Evolutionary conservation across 2,113 vertebrate genomes (phyloP).

Genomic region (Tetraodon nigroviridis): DNA sequence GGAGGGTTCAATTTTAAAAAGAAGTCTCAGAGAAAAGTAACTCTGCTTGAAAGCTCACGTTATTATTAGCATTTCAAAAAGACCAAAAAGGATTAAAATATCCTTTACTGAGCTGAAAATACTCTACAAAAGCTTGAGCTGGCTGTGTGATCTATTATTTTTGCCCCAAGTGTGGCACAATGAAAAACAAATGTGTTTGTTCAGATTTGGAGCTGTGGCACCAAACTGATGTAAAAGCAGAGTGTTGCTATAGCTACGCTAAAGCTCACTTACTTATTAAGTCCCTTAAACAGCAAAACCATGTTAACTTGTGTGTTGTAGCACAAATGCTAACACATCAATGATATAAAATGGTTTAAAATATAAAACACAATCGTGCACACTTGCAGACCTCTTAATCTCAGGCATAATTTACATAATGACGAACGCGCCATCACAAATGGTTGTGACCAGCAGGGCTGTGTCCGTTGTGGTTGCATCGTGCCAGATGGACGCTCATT

Average conservation of each 20-base stretch:
- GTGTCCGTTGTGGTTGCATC: conserved; percentile 32
- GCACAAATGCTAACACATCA: conserved; percentile 5
- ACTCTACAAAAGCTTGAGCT: background rate
- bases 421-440: conserved; percentile 19
- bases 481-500: conserved; percentile 65
- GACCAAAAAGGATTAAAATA: conserved; percentile 7
- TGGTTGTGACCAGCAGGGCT: conserved; percentile 22
- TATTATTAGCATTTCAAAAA: background rate
- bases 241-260: too few relatives aligned
- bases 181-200: too few relatives aligned
- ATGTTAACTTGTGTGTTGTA: background rate
- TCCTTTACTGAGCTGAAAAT: conserved; percentile 1
- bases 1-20: background rate
- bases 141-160: too few relatives aligned
- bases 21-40: too few relatives aligned
- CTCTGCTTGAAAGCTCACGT: too few relatives aligned
- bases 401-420: conserved; percentile 54
- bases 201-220: too few relatives aligned
- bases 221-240: too few relatives aligned
- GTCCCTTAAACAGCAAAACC: background rate
- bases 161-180: too few relatives aligned
- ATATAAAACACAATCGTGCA: conserved; percentile 5
- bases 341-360: conserved; percentile 5
- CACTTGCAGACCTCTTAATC: conserved; percentile 18
- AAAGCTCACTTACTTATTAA: too few relatives aligned